Evolutionary conservation across 30 jellyfish, hydroid and myxozoan species (phyloP).

Genomic region (Turritopsis rubra): DNA sequence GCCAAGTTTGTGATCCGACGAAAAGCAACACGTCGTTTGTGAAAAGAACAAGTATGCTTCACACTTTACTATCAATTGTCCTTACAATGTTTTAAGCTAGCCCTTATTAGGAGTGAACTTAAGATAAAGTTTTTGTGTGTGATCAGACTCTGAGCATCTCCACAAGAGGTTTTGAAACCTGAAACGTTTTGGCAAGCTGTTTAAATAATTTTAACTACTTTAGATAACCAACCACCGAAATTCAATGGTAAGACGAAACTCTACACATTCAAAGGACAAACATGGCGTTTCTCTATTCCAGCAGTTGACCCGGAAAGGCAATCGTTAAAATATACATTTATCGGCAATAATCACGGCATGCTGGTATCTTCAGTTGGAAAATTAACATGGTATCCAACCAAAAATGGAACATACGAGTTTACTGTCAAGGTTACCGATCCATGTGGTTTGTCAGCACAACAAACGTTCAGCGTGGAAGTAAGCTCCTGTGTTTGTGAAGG

Average conservation of each 20-base stretch:
- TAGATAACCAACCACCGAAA: conserved; percentile 53
- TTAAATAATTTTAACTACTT: background rate
- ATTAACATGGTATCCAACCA: conserved; percentile 39
- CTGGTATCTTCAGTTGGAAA: conserved; percentile 40
- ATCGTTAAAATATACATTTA: conserved; percentile 30
- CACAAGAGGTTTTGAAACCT: no score
- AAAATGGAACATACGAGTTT: conserved; percentile 13
- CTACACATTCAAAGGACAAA: conserved; percentile 36
- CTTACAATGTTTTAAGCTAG: no score
- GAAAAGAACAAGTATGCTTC: conserved; percentile 51
- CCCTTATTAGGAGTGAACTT: no score
- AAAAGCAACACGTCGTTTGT: conserved; percentile 33
- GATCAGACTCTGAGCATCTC: no score
- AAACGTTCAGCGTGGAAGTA: conserved; percentile 24
- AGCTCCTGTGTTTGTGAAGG: conserved; percentile 47
- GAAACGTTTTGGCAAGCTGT: no score
- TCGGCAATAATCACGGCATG: conserved; percentile 47
- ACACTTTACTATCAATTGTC: no score
- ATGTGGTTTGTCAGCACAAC: conserved; percentile 42
- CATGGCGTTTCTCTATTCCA: conserved; percentile 25
- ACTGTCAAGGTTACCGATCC: conserved; percentile 39
- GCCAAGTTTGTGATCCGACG: conserved; percentile 49
- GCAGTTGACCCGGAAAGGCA: conserved; percentile 79
- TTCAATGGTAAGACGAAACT: conserved; percentile 14
- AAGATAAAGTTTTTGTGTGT: no score